These are phyloP conservation scores for Thamnaconus septentrionalis DNA, from an alignment of 2,113 vertebrate species.

Conservation along the genomic window DNA sequence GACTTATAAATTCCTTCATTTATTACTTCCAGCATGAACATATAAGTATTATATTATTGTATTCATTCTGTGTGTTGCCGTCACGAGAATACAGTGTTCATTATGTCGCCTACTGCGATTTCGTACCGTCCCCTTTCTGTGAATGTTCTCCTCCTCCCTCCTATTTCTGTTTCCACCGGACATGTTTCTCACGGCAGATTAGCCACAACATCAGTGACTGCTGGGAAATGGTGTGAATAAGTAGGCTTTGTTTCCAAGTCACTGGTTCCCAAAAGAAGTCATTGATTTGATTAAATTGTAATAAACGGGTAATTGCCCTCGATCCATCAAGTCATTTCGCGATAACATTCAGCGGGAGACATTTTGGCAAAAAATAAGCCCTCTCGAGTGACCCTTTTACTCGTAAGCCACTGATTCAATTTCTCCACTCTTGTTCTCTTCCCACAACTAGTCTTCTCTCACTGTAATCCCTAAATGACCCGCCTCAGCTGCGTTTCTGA, in stretches of 20 bases:
- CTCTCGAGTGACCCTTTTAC: slow-evolving; percentile 22
- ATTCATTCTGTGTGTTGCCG: too few species aligned
- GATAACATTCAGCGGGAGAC: slow-evolving; percentile 41
- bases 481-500: slow-evolving; percentile 59
- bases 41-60: too few species aligned
- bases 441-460: slow-evolving; percentile 36
- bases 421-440: slow-evolving; percentile 34
- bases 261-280: slow-evolving; percentile 34
- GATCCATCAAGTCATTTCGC: slow-evolving; percentile 19
- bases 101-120: too few species aligned
- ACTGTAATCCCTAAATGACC: slow-evolving; percentile 62
- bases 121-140: too few species aligned
- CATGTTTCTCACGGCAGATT: slow-evolving; percentile 50
- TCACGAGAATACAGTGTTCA: too few species aligned
- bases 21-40: too few species aligned
- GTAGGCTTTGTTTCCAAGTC: slow-evolving; percentile 37
- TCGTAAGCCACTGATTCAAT: slow-evolving; percentile 16
- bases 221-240: slow-evolving; percentile 36
- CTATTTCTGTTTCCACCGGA: slow-evolving; percentile 3
- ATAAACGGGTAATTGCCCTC: slow-evolving; percentile 46
- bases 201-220: slow-evolving; percentile 24
- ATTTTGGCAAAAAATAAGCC: slow-evolving; percentile 11
- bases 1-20: too few species aligned
- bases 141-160: slow-evolving; percentile 1
- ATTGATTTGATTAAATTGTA: slow-evolving; percentile 55